Percentiles rank a stretch among this genome's conserved stretches.
These are phyloP conservation scores for Apocheima hispidaria DNA, from an alignment of 2,888 invertebrate genomes.

Conservation along the genomic window DNA sequence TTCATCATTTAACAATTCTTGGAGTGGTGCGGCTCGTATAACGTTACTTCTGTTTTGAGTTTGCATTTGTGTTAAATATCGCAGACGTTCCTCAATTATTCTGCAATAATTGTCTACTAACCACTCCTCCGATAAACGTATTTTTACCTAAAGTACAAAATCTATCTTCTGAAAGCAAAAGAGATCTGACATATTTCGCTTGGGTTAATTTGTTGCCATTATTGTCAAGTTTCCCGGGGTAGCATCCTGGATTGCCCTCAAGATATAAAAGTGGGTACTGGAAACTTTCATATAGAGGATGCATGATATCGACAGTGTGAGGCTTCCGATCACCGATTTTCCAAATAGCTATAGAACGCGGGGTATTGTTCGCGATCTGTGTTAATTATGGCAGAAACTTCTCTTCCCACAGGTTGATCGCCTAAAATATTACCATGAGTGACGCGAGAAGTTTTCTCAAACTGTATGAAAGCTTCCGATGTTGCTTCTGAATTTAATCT, in stretches of 20 bases:
- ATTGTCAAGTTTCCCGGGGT: conserved; percentile 10
- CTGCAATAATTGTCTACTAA: not conserved
- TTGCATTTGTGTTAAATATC: not conserved
- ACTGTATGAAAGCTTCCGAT: not conserved
- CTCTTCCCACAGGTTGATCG: too few relatives aligned
- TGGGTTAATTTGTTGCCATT: not conserved
- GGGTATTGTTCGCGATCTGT: too few relatives aligned
- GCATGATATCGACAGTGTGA: too few relatives aligned
- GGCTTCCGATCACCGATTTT: too few relatives aligned
- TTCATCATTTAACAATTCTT: not conserved
- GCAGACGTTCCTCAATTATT: not conserved
- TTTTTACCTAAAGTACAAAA: not conserved
- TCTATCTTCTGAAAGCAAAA: not conserved
- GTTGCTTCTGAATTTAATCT: not conserved
- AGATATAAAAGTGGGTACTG: conserved; percentile 8
- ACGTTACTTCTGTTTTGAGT: not conserved
- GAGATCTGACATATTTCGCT: conserved; percentile 16
- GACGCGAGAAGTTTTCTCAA: not conserved
- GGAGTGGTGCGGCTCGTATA: not conserved
- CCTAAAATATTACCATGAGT: conserved; percentile 11
- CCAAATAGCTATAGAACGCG: too few relatives aligned
- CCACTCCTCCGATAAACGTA: not conserved
- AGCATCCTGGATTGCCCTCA: conserved; percentile 16
- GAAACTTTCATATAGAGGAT: conserved; percentile 7
- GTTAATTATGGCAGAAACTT: too few relatives aligned